phyloP scores from a whole-genome alignment of 2,113 vertebrate species.

The Scartelaos histophorus region DNA sequence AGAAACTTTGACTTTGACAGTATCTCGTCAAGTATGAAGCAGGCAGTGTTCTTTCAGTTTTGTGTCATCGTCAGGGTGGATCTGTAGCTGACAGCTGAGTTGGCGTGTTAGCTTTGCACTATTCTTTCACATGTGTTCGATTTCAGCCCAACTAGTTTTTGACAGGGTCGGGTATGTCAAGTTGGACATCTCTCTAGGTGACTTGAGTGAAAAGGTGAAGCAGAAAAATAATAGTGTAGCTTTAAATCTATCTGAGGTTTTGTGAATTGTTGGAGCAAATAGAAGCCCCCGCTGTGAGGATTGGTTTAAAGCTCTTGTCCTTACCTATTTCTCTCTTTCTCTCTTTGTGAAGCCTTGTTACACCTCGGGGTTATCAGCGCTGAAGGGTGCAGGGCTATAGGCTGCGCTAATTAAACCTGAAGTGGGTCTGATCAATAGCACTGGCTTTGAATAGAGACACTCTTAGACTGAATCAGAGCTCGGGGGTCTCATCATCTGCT shows the following conservation, averaged over 20 bases:
- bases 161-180: conserved; percentile 16
- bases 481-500: conserved; percentile 14
- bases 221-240: background rate
- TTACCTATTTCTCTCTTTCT: conserved; percentile 41
- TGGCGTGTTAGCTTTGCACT: conserved; percentile 7
- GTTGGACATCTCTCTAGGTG: conserved; percentile 23
- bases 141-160: conserved; percentile 15
- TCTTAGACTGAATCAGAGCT: conserved; percentile 17
- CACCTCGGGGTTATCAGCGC: conserved; percentile 49
- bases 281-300: conserved; percentile 42
- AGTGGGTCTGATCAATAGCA: conserved; percentile 45
- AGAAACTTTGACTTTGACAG: background rate
- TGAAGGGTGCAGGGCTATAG: conserved; percentile 34
- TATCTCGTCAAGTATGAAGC: background rate
- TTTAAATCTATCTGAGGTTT: background rate
- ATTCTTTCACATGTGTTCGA: background rate
- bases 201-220: conserved; percentile 17
- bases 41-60: conserved; percentile 8
- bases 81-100: conserved; percentile 15
- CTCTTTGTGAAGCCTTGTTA: conserved; percentile 45
- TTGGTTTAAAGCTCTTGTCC: conserved; percentile 45
- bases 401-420: conserved; percentile 64
- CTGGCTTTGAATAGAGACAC: conserved; percentile 38
- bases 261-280: background rate
- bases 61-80: conserved; percentile 3